Evolutionary conservation across 2,888 invertebrate species (phyloP).

Genomic region (Rhagonycha fulva): DNA sequence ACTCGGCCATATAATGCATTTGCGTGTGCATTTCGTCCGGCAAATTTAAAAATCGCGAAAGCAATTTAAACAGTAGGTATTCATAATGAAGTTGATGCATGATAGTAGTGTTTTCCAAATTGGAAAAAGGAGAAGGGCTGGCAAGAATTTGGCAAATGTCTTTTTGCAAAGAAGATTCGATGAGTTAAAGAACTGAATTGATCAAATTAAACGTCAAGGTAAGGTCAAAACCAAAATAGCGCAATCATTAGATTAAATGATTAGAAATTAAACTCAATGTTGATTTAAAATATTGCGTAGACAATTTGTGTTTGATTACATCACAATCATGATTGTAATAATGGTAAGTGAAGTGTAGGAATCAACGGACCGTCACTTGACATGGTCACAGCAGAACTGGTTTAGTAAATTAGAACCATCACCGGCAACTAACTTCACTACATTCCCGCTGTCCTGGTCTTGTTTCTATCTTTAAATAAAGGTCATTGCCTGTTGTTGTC

Average conservation of each 20-base stretch:
- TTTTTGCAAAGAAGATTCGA: background rate
- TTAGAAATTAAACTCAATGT: background rate
- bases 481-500: slow-evolving; percentile 29
- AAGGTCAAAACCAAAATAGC: background rate
- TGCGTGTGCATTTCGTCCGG: slow-evolving; percentile 17
- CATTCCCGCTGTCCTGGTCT: slow-evolving; percentile 50
- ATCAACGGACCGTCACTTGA: slow-evolving; percentile 52
- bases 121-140: no score
- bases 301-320: slow-evolving; percentile 19
- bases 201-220: background rate
- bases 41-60: background rate
- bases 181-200: background rate
- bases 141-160: background rate
- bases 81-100: background rate
- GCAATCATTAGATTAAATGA: background rate
- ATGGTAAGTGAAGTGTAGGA: slow-evolving; percentile 34
- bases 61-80: background rate
- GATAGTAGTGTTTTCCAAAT: no score
- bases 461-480: slow-evolving; percentile 44
- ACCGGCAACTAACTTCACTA: slow-evolving; percentile 47
- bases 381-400: slow-evolving; percentile 54
- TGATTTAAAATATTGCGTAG: slow-evolving; percentile 10
- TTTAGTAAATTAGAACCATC: slow-evolving; percentile 55
- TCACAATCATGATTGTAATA: slow-evolving; percentile 23
- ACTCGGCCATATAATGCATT: slow-evolving; percentile 22